These are phyloP conservation scores for Alloplasta piceator DNA, from an alignment of 2,888 invertebrate genomes.

Conservation along the genomic window DNA sequence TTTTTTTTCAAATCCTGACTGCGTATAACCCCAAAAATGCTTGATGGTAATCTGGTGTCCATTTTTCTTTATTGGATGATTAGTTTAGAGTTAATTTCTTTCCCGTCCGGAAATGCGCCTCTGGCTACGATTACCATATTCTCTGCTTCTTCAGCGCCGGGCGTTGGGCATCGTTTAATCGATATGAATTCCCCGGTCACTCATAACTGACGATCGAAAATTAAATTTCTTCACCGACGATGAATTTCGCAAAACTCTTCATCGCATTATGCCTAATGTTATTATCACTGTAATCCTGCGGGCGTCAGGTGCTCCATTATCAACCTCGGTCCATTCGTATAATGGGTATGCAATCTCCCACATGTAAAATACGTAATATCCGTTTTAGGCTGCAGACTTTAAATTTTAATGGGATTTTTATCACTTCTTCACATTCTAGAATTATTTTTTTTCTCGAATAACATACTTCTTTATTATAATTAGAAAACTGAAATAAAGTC, in stretches of 20 bases:
- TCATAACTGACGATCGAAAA: slow-evolving; percentile 73
- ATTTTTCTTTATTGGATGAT: slow-evolving; percentile 4
- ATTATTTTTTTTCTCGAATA: too few relatives aligned
- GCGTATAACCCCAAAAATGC: not conserved
- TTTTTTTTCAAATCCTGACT: too few relatives aligned
- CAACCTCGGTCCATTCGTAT: not conserved
- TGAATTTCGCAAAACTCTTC: slow-evolving; percentile 14
- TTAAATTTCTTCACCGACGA: slow-evolving; percentile 65
- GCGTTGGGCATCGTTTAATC: slow-evolving; percentile 68
- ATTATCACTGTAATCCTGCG: slow-evolving; percentile 6
- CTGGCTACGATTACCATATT: slow-evolving; percentile 47
- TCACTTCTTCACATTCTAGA: too few relatives aligned
- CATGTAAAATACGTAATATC: too few relatives aligned
- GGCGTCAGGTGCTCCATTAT: not conserved
- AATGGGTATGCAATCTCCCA: not conserved
- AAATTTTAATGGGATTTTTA: too few relatives aligned
- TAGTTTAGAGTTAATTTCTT: slow-evolving; percentile 28
- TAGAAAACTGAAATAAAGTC: too few relatives aligned
- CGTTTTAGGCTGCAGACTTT: too few relatives aligned
- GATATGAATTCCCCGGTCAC: slow-evolving; percentile 71
- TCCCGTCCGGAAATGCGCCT: slow-evolving; percentile 39
- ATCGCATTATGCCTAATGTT: not conserved
- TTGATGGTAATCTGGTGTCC: not conserved
- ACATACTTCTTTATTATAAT: too few relatives aligned
- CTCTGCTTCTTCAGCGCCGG: slow-evolving; percentile 60